These are phyloP conservation scores for Saxidomus purpurata DNA, from an alignment of 1,140 invertebrate genomes.

Conservation along the genomic window DNA sequence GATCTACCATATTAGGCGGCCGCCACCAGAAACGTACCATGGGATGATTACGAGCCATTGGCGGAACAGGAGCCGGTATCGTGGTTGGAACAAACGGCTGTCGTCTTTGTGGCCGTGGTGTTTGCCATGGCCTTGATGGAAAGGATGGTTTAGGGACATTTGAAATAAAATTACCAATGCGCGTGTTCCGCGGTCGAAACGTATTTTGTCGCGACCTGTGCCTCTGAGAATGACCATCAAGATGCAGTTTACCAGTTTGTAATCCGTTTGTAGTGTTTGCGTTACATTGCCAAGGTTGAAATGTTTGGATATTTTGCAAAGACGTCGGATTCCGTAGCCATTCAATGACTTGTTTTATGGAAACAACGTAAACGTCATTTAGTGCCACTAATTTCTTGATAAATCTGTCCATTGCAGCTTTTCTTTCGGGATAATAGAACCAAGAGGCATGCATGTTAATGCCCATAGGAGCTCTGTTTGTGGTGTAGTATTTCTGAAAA, in stretches of 20 bases:
- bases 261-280: background rate
- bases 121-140: background rate
- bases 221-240: background rate
- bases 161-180: background rate
- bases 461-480: conserved; percentile 76
- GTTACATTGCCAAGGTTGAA: conserved; percentile 75
- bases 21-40: conserved; percentile 64
- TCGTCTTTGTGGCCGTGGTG: background rate
- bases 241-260: background rate
- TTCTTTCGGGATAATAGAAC: conserved; percentile 75
- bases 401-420: conserved; percentile 77
- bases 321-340: conserved; percentile 78
- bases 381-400: conserved; percentile 72
- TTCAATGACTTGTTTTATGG: conserved; percentile 76
- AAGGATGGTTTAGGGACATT: background rate
- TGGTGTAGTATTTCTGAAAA: conserved; percentile 77
- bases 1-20: background rate
- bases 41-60: conserved; percentile 39
- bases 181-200: background rate
- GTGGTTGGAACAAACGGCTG: background rate
- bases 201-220: background rate
- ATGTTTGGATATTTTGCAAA: conserved; percentile 68
- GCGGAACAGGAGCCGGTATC: background rate
- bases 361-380: conserved; percentile 80
- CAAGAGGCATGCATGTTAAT: conserved; percentile 79